Evolutionary conservation across 2,113 vertebrate genomes (phyloP).

Genomic region (Onychorhynchus coronatus): DNA sequence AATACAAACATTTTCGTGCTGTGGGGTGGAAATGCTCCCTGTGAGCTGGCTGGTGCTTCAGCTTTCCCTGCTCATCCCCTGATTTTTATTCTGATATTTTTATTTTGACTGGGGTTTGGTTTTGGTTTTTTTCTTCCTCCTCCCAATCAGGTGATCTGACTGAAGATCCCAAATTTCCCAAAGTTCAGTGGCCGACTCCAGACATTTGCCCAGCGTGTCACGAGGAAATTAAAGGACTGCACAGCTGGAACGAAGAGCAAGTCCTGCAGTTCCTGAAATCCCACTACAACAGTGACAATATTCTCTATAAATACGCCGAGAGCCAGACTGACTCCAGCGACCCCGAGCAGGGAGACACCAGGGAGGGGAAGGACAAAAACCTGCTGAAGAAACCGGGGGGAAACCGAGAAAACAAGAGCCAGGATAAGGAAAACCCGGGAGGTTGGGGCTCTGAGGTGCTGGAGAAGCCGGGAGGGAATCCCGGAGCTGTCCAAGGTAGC

Average conservation of each 20-base stretch:
- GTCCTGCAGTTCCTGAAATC: slow-evolving; percentile 83
- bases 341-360: neutral
- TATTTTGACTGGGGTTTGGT: too few relatives aligned
- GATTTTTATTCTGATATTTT: neutral
- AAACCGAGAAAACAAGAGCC: neutral
- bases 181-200: slow-evolving; percentile 88
- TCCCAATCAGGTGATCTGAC: slow-evolving; percentile 81
- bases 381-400: neutral
- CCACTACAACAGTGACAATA: slow-evolving; percentile 80
- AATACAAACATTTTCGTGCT: neutral
- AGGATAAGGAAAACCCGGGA: neutral
- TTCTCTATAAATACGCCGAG: slow-evolving; percentile 71
- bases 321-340: neutral
- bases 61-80: neutral
- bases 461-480: neutral
- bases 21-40: neutral
- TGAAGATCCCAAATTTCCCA: slow-evolving; percentile 90
- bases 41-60: neutral
- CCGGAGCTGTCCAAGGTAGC: neutral
- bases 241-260: slow-evolving; percentile 83
- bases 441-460: neutral
- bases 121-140: neutral
- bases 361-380: neutral
- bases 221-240: slow-evolving; percentile 82
- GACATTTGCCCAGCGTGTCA: slow-evolving; percentile 88